A percentile compares a stretch with the other conserved stretches of the same genome.
phyloP scores from a whole-genome alignment of 1,140 invertebrate species.

The Drosophila nebulosa region DNA sequence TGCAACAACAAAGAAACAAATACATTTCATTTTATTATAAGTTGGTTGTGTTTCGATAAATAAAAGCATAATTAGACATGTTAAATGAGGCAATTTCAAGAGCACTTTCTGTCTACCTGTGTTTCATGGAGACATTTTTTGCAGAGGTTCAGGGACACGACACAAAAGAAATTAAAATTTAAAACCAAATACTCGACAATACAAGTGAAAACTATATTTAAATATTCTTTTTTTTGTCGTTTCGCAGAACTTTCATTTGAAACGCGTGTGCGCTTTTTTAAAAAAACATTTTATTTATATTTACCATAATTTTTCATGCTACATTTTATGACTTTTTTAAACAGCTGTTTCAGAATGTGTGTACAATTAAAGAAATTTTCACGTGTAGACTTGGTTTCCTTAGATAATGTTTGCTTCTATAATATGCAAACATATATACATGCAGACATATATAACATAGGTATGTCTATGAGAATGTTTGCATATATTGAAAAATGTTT shows the following conservation, averaged over 20 bases:
- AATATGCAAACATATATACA: too few relatives aligned
- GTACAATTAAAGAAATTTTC: conserved; percentile 28
- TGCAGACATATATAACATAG: neutral
- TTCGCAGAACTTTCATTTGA: neutral
- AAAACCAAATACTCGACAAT: neutral
- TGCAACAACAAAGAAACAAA: neutral
- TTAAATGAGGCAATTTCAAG: neutral
- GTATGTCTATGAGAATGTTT: neutral
- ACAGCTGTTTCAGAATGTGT: conserved; percentile 51
- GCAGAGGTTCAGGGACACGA: neutral
- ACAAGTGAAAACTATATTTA: neutral
- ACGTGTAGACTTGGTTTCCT: conserved; percentile 42
- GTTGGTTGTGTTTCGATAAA: neutral
- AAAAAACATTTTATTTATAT: conserved; percentile 48
- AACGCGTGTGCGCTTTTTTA: conserved; percentile 14
- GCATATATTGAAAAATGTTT: conserved; percentile 1
- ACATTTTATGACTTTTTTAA: conserved; percentile 39
- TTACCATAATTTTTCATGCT: conserved; percentile 32
- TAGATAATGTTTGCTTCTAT: neutral
- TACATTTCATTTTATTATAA: neutral
- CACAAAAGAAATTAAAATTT: neutral
- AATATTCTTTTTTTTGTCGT: conserved; percentile 10
- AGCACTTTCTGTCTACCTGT: neutral
- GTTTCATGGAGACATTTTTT: neutral
- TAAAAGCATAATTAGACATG: neutral